Evolutionary conservation across 2,888 invertebrate genomes (phyloP).

Genomic region (Oxycera nigricornis): DNA sequence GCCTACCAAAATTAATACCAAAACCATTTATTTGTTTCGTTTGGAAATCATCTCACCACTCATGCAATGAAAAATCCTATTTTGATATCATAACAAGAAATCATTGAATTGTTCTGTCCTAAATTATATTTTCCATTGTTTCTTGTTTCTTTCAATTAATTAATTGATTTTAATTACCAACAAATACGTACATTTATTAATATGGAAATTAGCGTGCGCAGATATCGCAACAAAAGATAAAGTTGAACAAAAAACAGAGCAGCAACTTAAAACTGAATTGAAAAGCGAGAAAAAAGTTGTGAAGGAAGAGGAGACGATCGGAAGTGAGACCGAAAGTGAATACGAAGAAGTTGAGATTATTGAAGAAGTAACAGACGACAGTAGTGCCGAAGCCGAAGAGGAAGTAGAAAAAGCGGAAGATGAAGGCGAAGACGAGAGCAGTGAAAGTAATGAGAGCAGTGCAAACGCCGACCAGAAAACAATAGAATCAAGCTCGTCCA

Average conservation of each 20-base stretch:
- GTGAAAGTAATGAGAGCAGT: constrained; percentile 20
- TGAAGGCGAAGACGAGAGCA: constrained; percentile 60
- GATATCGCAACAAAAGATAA: constrained; percentile 64
- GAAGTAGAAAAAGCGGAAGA: constrained; percentile 52
- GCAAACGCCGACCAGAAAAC: constrained; percentile 33
- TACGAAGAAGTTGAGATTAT: constrained; percentile 33
- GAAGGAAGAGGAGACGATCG: background rate
- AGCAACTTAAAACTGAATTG: constrained; percentile 25
- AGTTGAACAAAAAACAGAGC: constrained; percentile 54
- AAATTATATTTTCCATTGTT: constrained; percentile 16
- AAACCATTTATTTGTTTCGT: background rate
- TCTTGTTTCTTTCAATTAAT: constrained; percentile 13
- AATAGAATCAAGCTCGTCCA: constrained; percentile 43
- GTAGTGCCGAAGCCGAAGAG: constrained; percentile 31
- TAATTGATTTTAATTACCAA: constrained; percentile 5
- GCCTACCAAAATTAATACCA: background rate
- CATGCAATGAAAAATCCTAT: constrained; percentile 12
- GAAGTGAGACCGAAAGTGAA: constrained; percentile 61
- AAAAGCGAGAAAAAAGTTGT: constrained; percentile 30
- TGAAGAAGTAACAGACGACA: constrained; percentile 41
- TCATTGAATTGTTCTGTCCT: constrained; percentile 3
- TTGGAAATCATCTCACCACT: constrained; percentile 38
- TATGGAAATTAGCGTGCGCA: constrained; percentile 62
- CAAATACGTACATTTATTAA: constrained; percentile 21
- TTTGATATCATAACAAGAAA: too few relatives aligned